Evolutionary conservation across 2,113 vertebrate species (phyloP), one percentile per base, ranked within the genome.

Genomic region (Quiscalus mexicanus): DNA sequence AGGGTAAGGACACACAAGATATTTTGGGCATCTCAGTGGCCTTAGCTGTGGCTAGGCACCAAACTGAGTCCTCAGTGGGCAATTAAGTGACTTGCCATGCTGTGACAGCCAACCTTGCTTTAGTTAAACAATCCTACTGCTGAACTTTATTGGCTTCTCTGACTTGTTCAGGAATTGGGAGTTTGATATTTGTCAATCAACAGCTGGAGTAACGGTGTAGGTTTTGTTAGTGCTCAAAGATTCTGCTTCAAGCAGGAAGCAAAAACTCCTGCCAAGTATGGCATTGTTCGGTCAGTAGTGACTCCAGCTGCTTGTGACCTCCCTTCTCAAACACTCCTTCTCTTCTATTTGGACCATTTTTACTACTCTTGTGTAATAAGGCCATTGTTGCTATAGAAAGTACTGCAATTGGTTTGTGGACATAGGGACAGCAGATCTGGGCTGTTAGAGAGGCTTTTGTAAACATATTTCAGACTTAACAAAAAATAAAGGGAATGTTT

Each of bases 121-220:
- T 70, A 35, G 28, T 52, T 23, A 41, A 69, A 15, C 11, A 14
- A 6, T 27, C 19, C 31, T 49, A 10, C 12, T 64, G 39, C 15
- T 70, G 35, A 50, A 21, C 30, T 56, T 65, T 3, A 1, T 39
- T 33, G 42, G 27, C 27, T 52, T 60, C 50, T 74, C 42, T 44
- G 37, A 8, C 16, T 1, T 30, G 28, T 25, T 89, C 30, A 24
- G 49, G 20, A 91, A 21, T 30, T 27, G 49, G 5, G 75, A 45
- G 19, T 58, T 63, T n/a, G 31, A 15, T 50, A 30, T 1, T 47
- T 58, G 12, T 1, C 71, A 42, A 41, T 31, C 16, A 42, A 27
- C 11, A 53, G 41, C 31, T 39, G 9, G 56, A 75, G 16, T 45
- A 30, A 8, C 0, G 0, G 12, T 49, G 39, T 12, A 41, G 44